phyloP scores from a whole-genome alignment of 2,888 invertebrate species.

The Pimpla rufipes region DNA sequence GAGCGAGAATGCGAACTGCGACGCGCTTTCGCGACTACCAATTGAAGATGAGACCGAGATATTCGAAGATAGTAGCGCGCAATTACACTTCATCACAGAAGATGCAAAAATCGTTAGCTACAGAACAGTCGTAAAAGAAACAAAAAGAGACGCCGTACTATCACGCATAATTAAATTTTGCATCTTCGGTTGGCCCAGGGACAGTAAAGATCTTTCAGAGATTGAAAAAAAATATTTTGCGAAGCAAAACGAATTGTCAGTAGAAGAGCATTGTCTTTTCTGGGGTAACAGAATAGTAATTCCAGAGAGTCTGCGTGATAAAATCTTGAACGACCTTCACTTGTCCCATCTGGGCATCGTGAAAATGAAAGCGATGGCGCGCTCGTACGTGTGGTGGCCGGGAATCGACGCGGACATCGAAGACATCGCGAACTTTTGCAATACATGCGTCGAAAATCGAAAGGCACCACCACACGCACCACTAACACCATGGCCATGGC shows the following conservation, averaged over 20 bases:
- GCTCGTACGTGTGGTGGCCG: slow-evolving; percentile 71
- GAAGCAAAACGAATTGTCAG: slow-evolving; percentile 25
- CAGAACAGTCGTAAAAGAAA: slow-evolving; percentile 19
- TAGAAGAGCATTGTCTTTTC: slow-evolving; percentile 64
- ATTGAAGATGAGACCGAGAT: slow-evolving; percentile 44
- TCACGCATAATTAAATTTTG: slow-evolving; percentile 38
- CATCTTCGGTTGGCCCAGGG: slow-evolving; percentile 47
- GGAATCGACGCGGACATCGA: slow-evolving; percentile 64
- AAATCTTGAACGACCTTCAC: slow-evolving; percentile 62
- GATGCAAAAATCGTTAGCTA: not conserved
- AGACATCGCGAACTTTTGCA: slow-evolving; percentile 58
- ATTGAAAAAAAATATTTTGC: slow-evolving; percentile 39
- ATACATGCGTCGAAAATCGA: slow-evolving; percentile 55
- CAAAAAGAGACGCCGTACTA: slow-evolving; percentile 25
- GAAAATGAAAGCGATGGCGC: slow-evolving; percentile 70
- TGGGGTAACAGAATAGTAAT: slow-evolving; percentile 62
- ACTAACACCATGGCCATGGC: slow-evolving; percentile 68
- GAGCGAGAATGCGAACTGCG: slow-evolving; percentile 37
- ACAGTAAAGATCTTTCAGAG: slow-evolving; percentile 35
- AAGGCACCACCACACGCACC: slow-evolving; percentile 64
- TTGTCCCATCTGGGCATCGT: slow-evolving; percentile 68
- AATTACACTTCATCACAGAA: slow-evolving; percentile 10
- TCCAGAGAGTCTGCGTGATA: slow-evolving; percentile 45
- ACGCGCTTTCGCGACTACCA: slow-evolving; percentile 60
- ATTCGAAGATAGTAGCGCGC: slow-evolving; percentile 11